A percentile compares a stretch with the other conserved stretches of the same genome.
Evolutionary conservation across 2,113 vertebrate genomes (phyloP).

Genomic region (Tachysurus fulvidraco): DNA sequence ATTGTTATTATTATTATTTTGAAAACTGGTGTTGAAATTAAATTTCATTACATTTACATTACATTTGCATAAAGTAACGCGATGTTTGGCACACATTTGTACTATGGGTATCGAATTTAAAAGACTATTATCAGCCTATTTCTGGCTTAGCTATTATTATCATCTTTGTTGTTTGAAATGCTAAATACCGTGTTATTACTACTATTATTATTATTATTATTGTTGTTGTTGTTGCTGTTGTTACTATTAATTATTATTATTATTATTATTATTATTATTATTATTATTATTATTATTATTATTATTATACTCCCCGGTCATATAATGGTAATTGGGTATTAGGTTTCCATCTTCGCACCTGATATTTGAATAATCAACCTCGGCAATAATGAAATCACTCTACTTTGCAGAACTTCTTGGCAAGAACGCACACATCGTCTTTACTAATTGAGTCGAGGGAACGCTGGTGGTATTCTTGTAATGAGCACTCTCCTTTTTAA

Average conservation of each 20-base stretch:
- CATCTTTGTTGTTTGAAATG: not conserved
- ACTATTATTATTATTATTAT: slow-evolving; percentile 15
- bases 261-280: not conserved
- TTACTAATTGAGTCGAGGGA: slow-evolving; percentile 39
- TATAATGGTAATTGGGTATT: not conserved
- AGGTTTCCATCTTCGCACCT: not conserved
- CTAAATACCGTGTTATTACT: not conserved
- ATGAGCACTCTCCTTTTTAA: slow-evolving; percentile 59
- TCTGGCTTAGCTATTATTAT: not conserved
- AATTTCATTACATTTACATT: not conserved
- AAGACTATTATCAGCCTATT: not conserved
- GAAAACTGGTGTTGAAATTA: not conserved
- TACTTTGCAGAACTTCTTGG: slow-evolving; percentile 28
- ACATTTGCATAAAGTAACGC: not conserved
- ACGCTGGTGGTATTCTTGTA: slow-evolving; percentile 49
- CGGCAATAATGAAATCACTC: slow-evolving; percentile 40
- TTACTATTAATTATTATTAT: not conserved
- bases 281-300: not conserved
- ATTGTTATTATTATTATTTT: too few species aligned
- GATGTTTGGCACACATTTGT: not conserved
- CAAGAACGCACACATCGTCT: slow-evolving; percentile 31
- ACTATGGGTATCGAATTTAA: not conserved
- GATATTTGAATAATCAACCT: slow-evolving; percentile 36
- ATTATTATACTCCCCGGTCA: not conserved
- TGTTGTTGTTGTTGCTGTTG: not conserved